Percentiles rank a stretch among this genome's conserved stretches.
These are phyloP conservation scores for Apodemia hepburni DNA, from an alignment of 2,888 invertebrate species.

Conservation along the genomic window DNA sequence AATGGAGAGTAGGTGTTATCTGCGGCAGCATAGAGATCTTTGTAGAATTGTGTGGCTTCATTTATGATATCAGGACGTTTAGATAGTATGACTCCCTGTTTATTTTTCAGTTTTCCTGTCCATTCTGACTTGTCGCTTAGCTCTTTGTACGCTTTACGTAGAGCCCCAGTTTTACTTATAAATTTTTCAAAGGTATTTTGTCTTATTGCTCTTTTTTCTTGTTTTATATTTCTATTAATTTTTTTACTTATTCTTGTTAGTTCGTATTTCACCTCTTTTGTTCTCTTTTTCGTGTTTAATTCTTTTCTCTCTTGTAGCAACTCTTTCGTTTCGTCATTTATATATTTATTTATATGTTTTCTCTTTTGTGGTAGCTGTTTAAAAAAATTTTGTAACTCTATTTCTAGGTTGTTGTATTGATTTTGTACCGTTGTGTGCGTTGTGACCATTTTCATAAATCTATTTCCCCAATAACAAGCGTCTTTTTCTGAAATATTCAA, in stretches of 20 bases:
- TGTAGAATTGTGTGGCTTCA: conserved; percentile 18
- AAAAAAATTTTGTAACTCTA: not conserved
- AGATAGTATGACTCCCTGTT: conserved; percentile 19
- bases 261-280: conserved; percentile 20
- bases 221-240: conserved; percentile 25
- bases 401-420: not conserved
- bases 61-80: conserved; percentile 27
- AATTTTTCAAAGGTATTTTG: conserved; percentile 24
- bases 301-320: conserved; percentile 15
- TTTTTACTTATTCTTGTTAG: conserved; percentile 20
- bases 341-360: not conserved
- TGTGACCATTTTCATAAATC: not conserved
- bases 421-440: not conserved
- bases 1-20: not conserved
- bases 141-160: conserved; percentile 26
- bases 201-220: conserved; percentile 17
- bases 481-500: not conserved
- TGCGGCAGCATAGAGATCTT: not conserved
- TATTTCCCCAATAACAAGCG: not conserved
- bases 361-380: not conserved
- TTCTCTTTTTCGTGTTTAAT: conserved; percentile 19
- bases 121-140: conserved; percentile 22
- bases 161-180: conserved; percentile 20
- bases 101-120: conserved; percentile 23
- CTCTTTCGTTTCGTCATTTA: not conserved